phyloP scores from a whole-genome alignment of 2,797 vertebrate species.

The Micromesistius poutassou region DNA sequence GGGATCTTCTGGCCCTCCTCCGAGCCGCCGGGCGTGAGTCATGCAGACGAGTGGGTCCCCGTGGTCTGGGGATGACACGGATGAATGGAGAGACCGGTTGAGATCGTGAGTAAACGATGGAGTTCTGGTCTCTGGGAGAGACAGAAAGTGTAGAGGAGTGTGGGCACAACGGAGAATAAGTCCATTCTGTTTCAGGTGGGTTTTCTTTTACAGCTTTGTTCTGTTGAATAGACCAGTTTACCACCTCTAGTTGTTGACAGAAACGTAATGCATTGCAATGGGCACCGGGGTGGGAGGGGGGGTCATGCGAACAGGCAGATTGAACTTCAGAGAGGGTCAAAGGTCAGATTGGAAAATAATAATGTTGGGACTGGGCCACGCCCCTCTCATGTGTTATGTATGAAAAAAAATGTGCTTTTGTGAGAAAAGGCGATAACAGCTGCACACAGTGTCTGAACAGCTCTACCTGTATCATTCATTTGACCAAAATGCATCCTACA shows the following conservation, averaged over 20 bases:
- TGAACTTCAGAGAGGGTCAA: too few species aligned
- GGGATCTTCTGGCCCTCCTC: constrained; percentile 41
- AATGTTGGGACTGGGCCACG: too few species aligned
- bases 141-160: too few species aligned
- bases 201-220: too few species aligned
- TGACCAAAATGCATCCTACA: not conserved
- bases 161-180: too few species aligned
- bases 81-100: not conserved
- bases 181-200: too few species aligned
- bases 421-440: not conserved
- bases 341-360: too few species aligned
- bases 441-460: not conserved
- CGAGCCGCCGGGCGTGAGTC: constrained; percentile 24
- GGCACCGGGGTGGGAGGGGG: too few species aligned
- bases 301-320: too few species aligned
- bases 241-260: too few species aligned
- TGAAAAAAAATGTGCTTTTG: not conserved
- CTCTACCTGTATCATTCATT: not conserved
- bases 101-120: not conserved
- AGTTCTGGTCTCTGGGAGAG: not conserved
- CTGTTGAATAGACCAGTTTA: too few species aligned
- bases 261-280: too few species aligned
- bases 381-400: not conserved
- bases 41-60: constrained; percentile 25
- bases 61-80: constrained; percentile 20